Base-by-base conservation (phyloP, 2,888 invertebrate genomes). In the Cephus nigrinus region DNA sequence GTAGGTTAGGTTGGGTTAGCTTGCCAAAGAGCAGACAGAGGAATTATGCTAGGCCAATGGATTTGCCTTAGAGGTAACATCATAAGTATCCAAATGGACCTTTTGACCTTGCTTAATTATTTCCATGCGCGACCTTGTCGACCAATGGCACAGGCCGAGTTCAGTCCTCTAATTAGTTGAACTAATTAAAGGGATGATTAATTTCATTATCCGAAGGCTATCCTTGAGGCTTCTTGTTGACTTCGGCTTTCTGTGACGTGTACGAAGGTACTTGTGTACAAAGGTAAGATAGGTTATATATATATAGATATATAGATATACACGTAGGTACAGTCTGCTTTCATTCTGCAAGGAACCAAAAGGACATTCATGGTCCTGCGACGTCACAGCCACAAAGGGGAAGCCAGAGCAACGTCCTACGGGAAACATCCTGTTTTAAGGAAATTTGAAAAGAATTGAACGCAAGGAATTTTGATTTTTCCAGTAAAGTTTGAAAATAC, bases 41-140 rank as follows among this genome's bases (percentile, higher is more conserved):
- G 23, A 40, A 40, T 40, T 40, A 40, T 40, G 40, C 40, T 40
- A 5, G 5, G 23, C 40, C 40, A 40, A 5, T 40, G 40, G 23
- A 40, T 40, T 40, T 23, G 15, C 40, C 40, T 15, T 40, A 5
- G 40, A 40, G 40, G 23, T 40, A 15, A 15, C 40, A 23, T 40
- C 40, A 40, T 40, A 23, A 23, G 40, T 40, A 40, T 40, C 15
- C 40, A 40, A 40, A 40, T 40, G 40, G 40, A 15, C 15, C 40
- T 77, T 81, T 74, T 73, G 80, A 82, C 81, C 85, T 82, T 80
- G 80, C 76, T 77, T 83, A 83, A 86, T 87, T 77, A 84, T 84
- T 83, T 81, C 79, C 78, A 11, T 75, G 69, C 32, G 73, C 75
- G 75, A 77, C 68, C 76, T 30, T 30, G n/a, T 15, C 31, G 68